These are phyloP conservation scores for Tamandua tetradactyla DNA, from an alignment of 2,797 vertebrate species.

Conservation along the genomic window DNA sequence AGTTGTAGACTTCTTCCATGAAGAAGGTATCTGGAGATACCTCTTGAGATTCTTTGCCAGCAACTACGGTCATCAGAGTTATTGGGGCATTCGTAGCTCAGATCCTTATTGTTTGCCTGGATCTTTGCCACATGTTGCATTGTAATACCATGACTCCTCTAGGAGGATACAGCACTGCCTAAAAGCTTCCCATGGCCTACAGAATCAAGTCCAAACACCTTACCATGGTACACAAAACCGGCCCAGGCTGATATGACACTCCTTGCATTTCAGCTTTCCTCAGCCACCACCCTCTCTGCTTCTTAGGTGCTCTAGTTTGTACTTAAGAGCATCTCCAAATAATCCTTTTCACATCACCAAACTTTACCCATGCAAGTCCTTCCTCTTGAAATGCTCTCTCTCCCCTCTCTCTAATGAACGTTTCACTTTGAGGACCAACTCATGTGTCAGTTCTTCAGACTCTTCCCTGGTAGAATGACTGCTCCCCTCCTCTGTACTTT, in stretches of 20 bases:
- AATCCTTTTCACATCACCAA: neutral
- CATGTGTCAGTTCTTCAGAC: neutral
- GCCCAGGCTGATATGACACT: neutral
- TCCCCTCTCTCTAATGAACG: neutral
- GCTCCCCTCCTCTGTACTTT: neutral
- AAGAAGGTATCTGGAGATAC: neutral
- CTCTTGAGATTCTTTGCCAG: neutral
- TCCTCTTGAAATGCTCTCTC: neutral
- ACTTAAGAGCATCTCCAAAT: neutral
- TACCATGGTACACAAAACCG: neutral
- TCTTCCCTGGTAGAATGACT: neutral
- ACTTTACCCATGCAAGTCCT: neutral
- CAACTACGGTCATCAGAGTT: neutral
- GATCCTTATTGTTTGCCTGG: neutral
- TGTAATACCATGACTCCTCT: neutral
- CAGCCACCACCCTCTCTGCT: neutral
- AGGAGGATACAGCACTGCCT: neutral
- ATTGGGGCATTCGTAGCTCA: neutral
- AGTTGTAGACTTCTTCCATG: neutral
- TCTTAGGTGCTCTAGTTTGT: neutral
- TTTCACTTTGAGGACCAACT: conserved; percentile 26
- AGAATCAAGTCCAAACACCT: neutral
- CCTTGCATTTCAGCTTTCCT: neutral
- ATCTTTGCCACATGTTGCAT: neutral
- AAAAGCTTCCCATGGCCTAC: neutral